These are phyloP conservation scores for Sebastes steindachneri DNA, from an alignment of 2,797 vertebrate species.

Conservation along the genomic window DNA sequence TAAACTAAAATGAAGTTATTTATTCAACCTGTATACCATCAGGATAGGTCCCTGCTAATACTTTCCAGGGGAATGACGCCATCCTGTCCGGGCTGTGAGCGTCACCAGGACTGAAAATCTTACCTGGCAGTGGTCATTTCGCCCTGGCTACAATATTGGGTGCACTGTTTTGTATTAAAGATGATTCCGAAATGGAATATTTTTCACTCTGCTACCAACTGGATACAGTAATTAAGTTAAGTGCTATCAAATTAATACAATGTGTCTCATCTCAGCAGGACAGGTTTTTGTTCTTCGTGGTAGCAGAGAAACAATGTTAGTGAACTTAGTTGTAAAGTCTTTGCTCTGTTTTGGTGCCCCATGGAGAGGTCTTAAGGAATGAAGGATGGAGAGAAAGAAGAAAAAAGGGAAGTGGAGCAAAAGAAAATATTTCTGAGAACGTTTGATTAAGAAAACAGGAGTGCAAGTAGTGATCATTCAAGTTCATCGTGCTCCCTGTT, in stretches of 20 bases:
- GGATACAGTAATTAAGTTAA: slow-evolving; percentile 15
- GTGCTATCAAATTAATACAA: slow-evolving; percentile 38
- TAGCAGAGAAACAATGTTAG: background rate
- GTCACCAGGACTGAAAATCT: slow-evolving; percentile 49
- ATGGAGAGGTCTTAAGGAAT: background rate
- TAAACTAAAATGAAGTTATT: slow-evolving; percentile 39
- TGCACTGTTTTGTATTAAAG: slow-evolving; percentile 57
- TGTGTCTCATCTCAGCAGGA: slow-evolving; percentile 24
- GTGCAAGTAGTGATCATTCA: background rate
- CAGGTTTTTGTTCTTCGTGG: slow-evolving; percentile 1
- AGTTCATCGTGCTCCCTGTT: background rate
- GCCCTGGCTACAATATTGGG: slow-evolving; percentile 33
- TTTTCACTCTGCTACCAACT: slow-evolving; percentile 26
- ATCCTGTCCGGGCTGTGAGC: slow-evolving; percentile 22
- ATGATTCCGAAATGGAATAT: slow-evolving; percentile 46
- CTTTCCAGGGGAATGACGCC: slow-evolving; percentile 58
- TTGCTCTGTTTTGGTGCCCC: background rate
- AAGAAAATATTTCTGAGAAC: background rate
- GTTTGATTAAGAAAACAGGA: slow-evolving; percentile 48
- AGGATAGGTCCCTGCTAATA: slow-evolving; percentile 34
- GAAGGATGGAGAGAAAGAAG: background rate
- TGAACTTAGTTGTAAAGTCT: background rate
- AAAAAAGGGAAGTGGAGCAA: background rate
- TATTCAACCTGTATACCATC: slow-evolving; percentile 54
- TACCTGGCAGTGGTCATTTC: slow-evolving; percentile 54